Conservation (phyloP, 2,113 vertebrate genomes). For the Andinoacara biseriatus region DNA sequence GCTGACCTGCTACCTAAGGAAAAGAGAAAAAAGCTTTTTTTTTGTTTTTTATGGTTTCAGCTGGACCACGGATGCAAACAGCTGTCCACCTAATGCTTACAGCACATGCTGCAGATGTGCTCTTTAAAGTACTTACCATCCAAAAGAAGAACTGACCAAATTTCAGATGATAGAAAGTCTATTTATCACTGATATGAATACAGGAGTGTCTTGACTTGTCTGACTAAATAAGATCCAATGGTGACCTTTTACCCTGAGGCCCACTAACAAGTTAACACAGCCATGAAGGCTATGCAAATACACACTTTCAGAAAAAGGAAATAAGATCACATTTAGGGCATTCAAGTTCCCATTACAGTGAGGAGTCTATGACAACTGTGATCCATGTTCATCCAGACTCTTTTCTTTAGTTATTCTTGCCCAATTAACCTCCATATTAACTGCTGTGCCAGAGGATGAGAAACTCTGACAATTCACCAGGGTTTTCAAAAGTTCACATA, state of each 20-base stretch:
- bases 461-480: slow-evolving; percentile 6
- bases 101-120: background rate
- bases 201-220: background rate
- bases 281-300: background rate
- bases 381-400: background rate
- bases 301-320: background rate
- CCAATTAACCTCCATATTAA: slow-evolving; percentile 11
- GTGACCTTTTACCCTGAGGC: background rate
- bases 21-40: too few species aligned
- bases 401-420: background rate
- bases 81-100: accelerated
- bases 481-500: slow-evolving; percentile 28
- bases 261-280: background rate
- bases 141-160: background rate
- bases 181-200: background rate
- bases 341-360: background rate
- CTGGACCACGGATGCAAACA: background rate
- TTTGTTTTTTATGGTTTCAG: background rate
- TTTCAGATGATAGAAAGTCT: background rate
- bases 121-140: background rate
- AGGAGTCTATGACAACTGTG: background rate
- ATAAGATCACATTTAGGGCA: background rate
- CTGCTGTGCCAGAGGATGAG: background rate
- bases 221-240: too few species aligned
- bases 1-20: background rate